Base-by-base conservation (phyloP, 2,113 vertebrate species). In the Mustelus asterias region DNA sequence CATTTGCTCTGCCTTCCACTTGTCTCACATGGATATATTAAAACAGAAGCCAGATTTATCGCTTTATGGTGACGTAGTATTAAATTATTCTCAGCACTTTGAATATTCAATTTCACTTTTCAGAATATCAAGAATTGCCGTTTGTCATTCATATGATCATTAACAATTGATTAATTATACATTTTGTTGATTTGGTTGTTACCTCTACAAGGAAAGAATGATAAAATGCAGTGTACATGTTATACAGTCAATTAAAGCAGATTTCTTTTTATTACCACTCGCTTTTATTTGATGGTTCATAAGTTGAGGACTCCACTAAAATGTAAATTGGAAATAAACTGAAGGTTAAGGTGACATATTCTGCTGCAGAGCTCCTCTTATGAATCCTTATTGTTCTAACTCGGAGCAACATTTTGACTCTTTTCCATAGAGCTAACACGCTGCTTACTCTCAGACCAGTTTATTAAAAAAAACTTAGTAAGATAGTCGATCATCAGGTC, bases 291-390 rank as follows among this genome's bases (percentile, higher is more conserved):
- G 60, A 92, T 92, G 33, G 16, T 65, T 92, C 9, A 5, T 63
- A 92, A 65, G 58, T 22, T 33, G 20, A 22, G 14, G 14, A 37
- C 16, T 37, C 26, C 18, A 65, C 89, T 93, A 67, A 67, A 93
- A 65, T 37, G n/a, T 65, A 65, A 93, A 37, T 93, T 65, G n/a
- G 89, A 65, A 37, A 65, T 37, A 63, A 65, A n/a, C 60, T 65
- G 89, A 92, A 92, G 89, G 89, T 92, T 92, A 92, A 92, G 89
- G 63, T 93, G 89, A 93, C 60, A 10, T 93, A 16, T 20, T 93
- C 60, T 7, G n/a, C 13, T 41, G 89, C 63, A 63, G 60, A n/a
- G 89, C 60, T 93, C 89, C 89, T 37, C n/a, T 93, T 65, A 37
- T 63, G 20, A 44, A 93, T n/a, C 54, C 24, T 60, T 90, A 60